A percentile compares a stretch with the other conserved stretches of the same genome.
Conservation (phyloP, 2,113 vertebrate species). For the Bothrops jararaca region DNA sequence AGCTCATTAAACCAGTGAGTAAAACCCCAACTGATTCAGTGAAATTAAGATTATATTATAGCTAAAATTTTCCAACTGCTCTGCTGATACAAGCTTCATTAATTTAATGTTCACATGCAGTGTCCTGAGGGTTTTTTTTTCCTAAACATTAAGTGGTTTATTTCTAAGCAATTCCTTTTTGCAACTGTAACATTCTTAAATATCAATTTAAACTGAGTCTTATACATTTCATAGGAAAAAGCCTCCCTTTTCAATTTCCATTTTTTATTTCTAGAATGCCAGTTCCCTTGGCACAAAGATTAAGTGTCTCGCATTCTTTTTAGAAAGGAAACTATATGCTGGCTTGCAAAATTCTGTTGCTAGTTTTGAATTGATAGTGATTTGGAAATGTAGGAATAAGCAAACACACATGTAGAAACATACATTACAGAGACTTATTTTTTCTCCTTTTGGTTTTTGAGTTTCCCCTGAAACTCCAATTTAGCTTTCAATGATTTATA, state of each 20-base stretch:
- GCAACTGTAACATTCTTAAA: slow-evolving; percentile 10
- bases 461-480: neutral
- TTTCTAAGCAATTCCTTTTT: slow-evolving; percentile 3
- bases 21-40: slow-evolving; percentile 14
- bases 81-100: slow-evolving; percentile 28
- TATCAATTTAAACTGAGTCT: slow-evolving; percentile 5
- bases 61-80: slow-evolving; percentile 15
- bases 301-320: slow-evolving; percentile 41
- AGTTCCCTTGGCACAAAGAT: slow-evolving; percentile 14
- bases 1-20: slow-evolving; percentile 8
- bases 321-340: neutral
- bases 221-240: neutral
- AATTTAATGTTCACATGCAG: slow-evolving; percentile 31
- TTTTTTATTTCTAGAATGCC: neutral
- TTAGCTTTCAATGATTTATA: neutral
- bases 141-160: slow-evolving; percentile 17
- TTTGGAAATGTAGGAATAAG: neutral
- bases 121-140: neutral
- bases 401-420: neutral
- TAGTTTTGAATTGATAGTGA: neutral
- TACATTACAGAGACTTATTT: neutral
- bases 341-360: neutral
- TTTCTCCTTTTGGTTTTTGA: neutral
- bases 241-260: neutral
- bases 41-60: slow-evolving; percentile 13